Evolutionary conservation across 2,113 vertebrate genomes (phyloP).

Genomic region (Nycticorax nycticorax): DNA sequence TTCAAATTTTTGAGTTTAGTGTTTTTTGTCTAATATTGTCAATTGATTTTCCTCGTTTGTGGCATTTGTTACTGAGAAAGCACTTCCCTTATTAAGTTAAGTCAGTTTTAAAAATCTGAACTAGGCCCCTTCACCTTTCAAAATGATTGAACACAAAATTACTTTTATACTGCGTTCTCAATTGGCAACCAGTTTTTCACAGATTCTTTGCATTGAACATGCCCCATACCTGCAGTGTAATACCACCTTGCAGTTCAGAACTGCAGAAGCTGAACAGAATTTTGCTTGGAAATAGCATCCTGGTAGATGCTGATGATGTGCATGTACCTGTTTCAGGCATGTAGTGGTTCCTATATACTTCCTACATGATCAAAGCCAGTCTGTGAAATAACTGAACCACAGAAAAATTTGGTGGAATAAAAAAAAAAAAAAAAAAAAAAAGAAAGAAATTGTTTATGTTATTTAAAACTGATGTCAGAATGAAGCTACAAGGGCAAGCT

Average conservation of each 20-base stretch:
- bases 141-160: background rate
- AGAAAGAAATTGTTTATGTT: background rate
- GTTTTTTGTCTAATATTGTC: background rate
- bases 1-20: background rate
- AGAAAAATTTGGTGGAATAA: background rate
- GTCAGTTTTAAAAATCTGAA: background rate
- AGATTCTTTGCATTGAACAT: background rate
- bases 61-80: background rate
- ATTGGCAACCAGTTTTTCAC: background rate
- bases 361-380: background rate
- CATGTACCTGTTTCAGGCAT: background rate
- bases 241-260: background rate
- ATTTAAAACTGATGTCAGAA: background rate
- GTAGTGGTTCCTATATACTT: background rate
- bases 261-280: background rate
- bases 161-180: background rate
- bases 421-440: background rate
- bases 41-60: background rate
- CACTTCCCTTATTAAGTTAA: background rate
- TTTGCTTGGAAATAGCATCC: background rate
- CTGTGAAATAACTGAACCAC: background rate
- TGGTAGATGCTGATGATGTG: background rate
- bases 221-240: background rate
- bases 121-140: background rate
- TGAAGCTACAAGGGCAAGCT: background rate